phyloP scores from a whole-genome alignment of 2,113 vertebrate genomes.

The Pogona vitticeps region DNA sequence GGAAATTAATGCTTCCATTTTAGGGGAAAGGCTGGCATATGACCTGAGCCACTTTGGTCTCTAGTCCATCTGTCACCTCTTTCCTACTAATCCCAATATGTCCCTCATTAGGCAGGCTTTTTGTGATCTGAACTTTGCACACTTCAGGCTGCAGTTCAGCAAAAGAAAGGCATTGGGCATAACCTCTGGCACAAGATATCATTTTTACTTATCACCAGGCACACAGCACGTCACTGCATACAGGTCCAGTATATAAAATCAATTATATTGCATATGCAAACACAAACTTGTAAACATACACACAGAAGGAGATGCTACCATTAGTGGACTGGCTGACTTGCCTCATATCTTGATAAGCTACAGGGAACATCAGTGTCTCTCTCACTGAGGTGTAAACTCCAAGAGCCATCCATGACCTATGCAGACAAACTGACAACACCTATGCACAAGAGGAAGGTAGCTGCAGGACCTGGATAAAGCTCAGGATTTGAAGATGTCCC shows the following conservation, averaged over 20 bases:
- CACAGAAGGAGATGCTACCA: not conserved
- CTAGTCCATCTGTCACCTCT: slow-evolving; percentile 28
- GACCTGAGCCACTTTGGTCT: slow-evolving; percentile 3
- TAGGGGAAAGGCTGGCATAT: slow-evolving; percentile 21
- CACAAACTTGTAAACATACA: not conserved
- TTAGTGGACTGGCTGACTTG: not conserved
- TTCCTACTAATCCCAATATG: slow-evolving; percentile 23
- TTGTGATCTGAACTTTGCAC: slow-evolving; percentile 4
- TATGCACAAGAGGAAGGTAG: no score
- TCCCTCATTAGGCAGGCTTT: slow-evolving; percentile 3
- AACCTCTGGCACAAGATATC: not conserved
- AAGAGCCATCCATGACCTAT: no score
- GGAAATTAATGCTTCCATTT: slow-evolving; percentile 20
- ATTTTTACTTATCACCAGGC: not conserved
- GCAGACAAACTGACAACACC: not conserved
- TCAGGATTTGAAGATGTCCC: not conserved
- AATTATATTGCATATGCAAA: not conserved
- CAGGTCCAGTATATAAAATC: no score
- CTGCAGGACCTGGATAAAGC: not conserved
- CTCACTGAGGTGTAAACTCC: not conserved
- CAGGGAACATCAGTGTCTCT: not conserved
- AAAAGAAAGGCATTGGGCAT: not conserved
- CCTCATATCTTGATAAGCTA: not conserved
- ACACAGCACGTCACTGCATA: no score
- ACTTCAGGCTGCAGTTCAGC: not conserved